Conservation (phyloP, 1,140 invertebrate genomes). For the Gonatopus flavifemur region DNA sequence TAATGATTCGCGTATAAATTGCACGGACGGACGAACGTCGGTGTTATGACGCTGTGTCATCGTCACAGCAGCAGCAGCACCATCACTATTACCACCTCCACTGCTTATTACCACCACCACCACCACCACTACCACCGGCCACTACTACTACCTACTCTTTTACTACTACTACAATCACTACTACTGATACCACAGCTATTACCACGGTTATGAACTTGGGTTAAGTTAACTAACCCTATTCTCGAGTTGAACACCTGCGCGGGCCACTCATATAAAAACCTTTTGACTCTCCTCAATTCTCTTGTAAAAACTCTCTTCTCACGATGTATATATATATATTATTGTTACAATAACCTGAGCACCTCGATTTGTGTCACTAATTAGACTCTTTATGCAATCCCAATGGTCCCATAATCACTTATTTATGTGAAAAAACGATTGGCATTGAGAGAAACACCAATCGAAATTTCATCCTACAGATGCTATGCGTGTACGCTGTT, state of each 20-base stretch:
- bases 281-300: slow-evolving; percentile 19
- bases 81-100: slow-evolving; percentile 24
- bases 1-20: slow-evolving; percentile 35
- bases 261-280: too few species aligned
- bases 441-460: slow-evolving; percentile 6
- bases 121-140: slow-evolving; percentile 25
- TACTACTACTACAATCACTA: slow-evolving; percentile 10
- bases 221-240: slow-evolving; percentile 44
- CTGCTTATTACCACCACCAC: slow-evolving; percentile 16
- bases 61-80: slow-evolving; percentile 37
- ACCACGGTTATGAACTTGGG: slow-evolving; percentile 34
- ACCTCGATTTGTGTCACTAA: too few species aligned
- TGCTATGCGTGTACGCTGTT: slow-evolving; percentile 41
- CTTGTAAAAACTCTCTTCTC: too few species aligned
- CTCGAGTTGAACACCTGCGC: slow-evolving; percentile 40
- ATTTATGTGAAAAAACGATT: too few species aligned
- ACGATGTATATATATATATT: too few species aligned
- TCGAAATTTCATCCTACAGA: slow-evolving; percentile 29
- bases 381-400: too few species aligned
- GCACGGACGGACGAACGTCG: slow-evolving; percentile 33
- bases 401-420: too few species aligned
- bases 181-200: slow-evolving; percentile 24
- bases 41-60: slow-evolving; percentile 47
- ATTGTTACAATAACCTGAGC: too few species aligned
- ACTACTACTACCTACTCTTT: too few species aligned